A percentile compares a stretch with the other conserved stretches of the same genome.
These are phyloP conservation scores for Eledona agricola DNA, from an alignment of 2,888 invertebrate species.

Conservation along the genomic window DNA sequence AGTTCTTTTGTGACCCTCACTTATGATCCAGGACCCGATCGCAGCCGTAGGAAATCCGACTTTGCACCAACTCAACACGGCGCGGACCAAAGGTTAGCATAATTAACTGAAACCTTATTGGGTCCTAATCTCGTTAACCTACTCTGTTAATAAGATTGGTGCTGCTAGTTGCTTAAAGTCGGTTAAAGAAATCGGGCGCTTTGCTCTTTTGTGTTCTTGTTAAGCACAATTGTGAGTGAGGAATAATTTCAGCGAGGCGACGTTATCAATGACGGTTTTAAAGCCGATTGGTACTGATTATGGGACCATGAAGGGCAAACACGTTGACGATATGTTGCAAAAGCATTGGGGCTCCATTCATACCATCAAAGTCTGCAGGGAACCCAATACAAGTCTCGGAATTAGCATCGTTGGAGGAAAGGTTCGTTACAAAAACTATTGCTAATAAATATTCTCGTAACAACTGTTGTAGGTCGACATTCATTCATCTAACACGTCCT, in stretches of 20 bases:
- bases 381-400: conserved; percentile 84
- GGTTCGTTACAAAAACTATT: conserved; percentile 63
- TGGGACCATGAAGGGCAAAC: conserved; percentile 54
- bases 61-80: conserved; percentile 53
- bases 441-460: background rate
- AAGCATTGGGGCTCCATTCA: conserved; percentile 88
- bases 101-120: conserved; percentile 20
- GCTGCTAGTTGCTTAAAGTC: conserved; percentile 8
- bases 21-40: conserved; percentile 64
- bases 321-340: conserved; percentile 65
- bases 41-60: conserved; percentile 66
- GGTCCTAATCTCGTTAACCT: conserved; percentile 26
- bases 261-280: conserved; percentile 51
- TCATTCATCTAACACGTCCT: conserved; percentile 70
- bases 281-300: conserved; percentile 49
- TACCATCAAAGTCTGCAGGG: conserved; percentile 76
- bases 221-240: conserved; percentile 20
- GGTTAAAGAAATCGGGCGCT: conserved; percentile 24
- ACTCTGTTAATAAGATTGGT: conserved; percentile 23
- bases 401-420: conserved; percentile 98
- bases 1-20: conserved; percentile 59
- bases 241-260: conserved; percentile 45
- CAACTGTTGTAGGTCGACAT: conserved; percentile 72
- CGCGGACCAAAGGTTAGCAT: conserved; percentile 42
- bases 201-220: conserved; percentile 15